Evolutionary conservation across 2,888 invertebrate species (phyloP).

Genomic region (Petrophora chlorosata): DNA sequence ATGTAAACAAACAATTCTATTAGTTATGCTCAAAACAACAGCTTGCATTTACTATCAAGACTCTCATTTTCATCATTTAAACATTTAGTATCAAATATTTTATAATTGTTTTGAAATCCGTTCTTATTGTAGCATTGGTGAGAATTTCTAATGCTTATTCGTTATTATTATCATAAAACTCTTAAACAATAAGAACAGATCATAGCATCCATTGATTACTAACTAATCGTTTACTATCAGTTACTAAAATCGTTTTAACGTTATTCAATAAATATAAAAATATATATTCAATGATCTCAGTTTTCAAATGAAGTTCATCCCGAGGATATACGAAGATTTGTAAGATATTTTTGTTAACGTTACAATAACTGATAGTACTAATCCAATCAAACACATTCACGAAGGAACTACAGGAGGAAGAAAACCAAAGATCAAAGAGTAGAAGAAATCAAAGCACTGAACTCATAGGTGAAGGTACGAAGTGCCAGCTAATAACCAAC

Average conservation of each 20-base stretch:
- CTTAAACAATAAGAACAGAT: constrained; percentile 29
- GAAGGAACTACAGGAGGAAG: constrained; percentile 73
- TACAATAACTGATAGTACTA: constrained; percentile 26
- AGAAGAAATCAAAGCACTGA: constrained; percentile 62
- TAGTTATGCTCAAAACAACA: constrained; percentile 25
- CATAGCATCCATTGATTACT: constrained; percentile 12
- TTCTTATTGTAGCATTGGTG: constrained; percentile 21
- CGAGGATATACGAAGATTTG: neutral
- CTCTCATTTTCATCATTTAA: constrained; percentile 7
- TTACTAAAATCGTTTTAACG: constrained; percentile 8
- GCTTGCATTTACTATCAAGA: constrained; percentile 26
- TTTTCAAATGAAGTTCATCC: neutral
- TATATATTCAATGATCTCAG: too few species aligned
- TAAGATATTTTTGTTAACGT: too few species aligned
- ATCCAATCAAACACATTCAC: constrained; percentile 41
- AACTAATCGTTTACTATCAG: constrained; percentile 23
- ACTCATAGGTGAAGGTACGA: constrained; percentile 74
- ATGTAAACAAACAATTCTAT: constrained; percentile 21
- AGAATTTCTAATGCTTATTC: neutral
- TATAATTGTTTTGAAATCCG: constrained; percentile 26
- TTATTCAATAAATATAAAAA: neutral
- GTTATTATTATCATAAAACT: neutral
- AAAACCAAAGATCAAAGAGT: constrained; percentile 58
- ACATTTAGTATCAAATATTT: constrained; percentile 4
- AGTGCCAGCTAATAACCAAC: constrained; percentile 80